Evolutionary conservation across 2,797 vertebrate species (phyloP).

Genomic region (Babyrousa celebensis): DNA sequence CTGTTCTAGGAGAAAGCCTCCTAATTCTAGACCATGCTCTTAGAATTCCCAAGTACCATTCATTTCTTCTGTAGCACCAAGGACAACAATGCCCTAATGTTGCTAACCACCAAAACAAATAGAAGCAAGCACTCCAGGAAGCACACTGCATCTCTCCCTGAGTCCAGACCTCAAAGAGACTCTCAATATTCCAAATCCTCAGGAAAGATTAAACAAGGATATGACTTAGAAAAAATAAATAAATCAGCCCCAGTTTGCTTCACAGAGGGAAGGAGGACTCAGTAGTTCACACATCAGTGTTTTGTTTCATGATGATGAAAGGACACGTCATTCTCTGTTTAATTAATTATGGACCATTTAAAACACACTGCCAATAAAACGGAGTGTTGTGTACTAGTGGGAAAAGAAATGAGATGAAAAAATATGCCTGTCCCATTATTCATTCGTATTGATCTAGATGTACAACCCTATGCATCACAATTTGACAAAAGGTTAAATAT

Average conservation of each 20-base stretch:
- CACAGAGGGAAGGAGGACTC: neutral
- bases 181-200: neutral
- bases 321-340: conserved; percentile 42
- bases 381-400: conserved; percentile 68
- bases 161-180: neutral
- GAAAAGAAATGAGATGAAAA: conserved; percentile 81
- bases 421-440: conserved; percentile 81
- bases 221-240: neutral
- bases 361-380: conserved; percentile 75
- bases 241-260: neutral
- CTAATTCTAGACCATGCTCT: neutral
- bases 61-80: neutral
- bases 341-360: conserved; percentile 78
- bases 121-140: neutral
- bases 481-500: conserved; percentile 88
- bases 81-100: neutral
- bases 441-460: conserved; percentile 83
- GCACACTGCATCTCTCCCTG: neutral
- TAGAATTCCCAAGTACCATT: neutral
- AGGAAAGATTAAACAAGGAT: neutral
- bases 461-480: conserved; percentile 81
- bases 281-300: neutral
- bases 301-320: conserved; percentile 56
- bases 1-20: neutral
- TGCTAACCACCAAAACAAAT: conserved; percentile 72